Percentiles rank a stretch among this genome's conserved stretches.
Conservation (phyloP, 2,888 invertebrate species). For the Diarsia dahlii region DNA sequence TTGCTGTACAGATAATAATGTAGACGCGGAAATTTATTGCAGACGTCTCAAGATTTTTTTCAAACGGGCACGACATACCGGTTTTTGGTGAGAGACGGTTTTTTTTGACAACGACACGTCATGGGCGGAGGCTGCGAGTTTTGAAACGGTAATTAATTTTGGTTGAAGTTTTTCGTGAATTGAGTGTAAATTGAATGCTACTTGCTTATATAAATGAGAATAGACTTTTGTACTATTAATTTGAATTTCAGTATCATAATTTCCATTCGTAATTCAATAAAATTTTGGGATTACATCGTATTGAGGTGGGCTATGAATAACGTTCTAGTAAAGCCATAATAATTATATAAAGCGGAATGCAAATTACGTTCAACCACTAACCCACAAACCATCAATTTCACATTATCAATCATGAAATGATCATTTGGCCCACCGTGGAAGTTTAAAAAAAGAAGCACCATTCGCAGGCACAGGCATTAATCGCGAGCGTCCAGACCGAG, state of each 20-base stretch:
- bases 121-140: constrained; percentile 39
- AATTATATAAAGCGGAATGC: neutral
- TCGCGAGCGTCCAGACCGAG: constrained; percentile 81
- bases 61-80: constrained; percentile 47
- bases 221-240: neutral
- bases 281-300: neutral
- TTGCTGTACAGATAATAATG: constrained; percentile 58
- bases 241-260: neutral
- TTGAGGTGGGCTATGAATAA: neutral
- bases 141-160: constrained; percentile 57
- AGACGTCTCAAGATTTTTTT: constrained; percentile 52
- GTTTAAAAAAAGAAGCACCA: constrained; percentile 68
- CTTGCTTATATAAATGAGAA: neutral
- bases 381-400: constrained; percentile 46
- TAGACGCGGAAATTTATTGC: constrained; percentile 55
- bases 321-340: neutral
- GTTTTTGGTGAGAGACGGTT: constrained; percentile 47
- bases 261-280: neutral
- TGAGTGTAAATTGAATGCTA: constrained; percentile 6
- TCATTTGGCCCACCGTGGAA: constrained; percentile 77
- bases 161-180: constrained; percentile 2
- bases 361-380: constrained; percentile 13
- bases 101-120: constrained; percentile 49
- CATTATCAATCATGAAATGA: constrained; percentile 47
- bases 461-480: constrained; percentile 80